phyloP scores from a whole-genome alignment of 2,113 vertebrate species.

The Vulpes vulpes region DNA sequence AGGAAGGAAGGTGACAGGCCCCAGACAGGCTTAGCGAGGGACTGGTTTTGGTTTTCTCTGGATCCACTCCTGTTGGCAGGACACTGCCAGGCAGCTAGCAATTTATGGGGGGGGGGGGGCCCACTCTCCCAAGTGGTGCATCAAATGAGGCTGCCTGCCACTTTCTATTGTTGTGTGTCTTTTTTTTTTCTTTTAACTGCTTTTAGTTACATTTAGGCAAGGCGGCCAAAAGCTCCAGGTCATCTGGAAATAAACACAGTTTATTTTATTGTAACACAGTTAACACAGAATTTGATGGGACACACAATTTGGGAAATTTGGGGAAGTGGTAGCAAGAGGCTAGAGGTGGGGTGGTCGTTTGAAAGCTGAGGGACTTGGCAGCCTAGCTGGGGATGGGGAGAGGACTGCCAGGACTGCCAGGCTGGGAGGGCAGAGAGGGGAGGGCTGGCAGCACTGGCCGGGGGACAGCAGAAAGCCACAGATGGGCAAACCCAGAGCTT shows the following conservation, averaged over 20 bases:
- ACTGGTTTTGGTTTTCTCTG: not conserved
- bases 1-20: not conserved
- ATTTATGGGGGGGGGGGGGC: accelerated
- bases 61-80: not conserved
- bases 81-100: not conserved
- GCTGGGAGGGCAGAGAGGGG: no score
- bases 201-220: slow-evolving; percentile 77
- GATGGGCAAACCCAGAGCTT: accelerated
- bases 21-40: not conserved
- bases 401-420: not conserved
- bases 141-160: slow-evolving; percentile 39
- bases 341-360: not conserved
- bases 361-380: not conserved
- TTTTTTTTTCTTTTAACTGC: not conserved
- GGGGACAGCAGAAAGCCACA: not conserved
- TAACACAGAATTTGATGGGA: not conserved
- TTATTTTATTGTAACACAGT: not conserved
- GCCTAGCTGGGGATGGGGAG: not conserved
- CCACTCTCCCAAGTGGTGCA: not conserved
- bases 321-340: not conserved
- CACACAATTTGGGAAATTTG: not conserved
- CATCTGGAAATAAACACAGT: slow-evolving; percentile 51
- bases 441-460: accelerated
- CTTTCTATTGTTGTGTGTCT: not conserved
- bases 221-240: slow-evolving; percentile 52